Evolutionary conservation across 2,113 vertebrate genomes (phyloP), one percentile per base, ranked within the genome.

Genomic region (Xerus inauris): DNA sequence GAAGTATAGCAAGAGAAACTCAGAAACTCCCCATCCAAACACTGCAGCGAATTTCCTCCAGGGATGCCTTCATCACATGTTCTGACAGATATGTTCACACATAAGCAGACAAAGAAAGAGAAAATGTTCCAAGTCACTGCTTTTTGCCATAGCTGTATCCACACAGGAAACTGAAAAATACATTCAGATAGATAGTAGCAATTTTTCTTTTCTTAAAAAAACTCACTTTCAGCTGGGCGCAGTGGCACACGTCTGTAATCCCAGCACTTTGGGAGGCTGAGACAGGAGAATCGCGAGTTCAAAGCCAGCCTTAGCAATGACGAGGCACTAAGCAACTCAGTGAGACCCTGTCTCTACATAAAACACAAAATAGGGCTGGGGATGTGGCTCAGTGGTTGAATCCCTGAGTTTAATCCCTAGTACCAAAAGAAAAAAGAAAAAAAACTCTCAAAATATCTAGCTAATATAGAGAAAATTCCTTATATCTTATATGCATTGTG

Each of bases 171-270:
- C 40, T 40, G 51, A 57, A 94, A 87, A 75, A 65, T 59, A 79
- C 17, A 85, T 51, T 80, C 38, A 59, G 91, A 51, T 79, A 73
- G 38, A n/a, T 35, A 89, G 64, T 8, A 91, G 87, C 17, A 93
- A 51, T 69, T 54, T 96, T 82, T 72, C 62, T 87, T 77, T 87
- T 84, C 62, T 67, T 47, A 87, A 89, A 91, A 89, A 91, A 59
- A 94, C 2, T 24, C 35, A 86, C 24, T 86, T 96, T 91, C n/a
- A n/a, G n/a, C n/a, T n/a, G n/a, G n/a, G n/a, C n/a, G n/a, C n/a
- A n/a, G n/a, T n/a, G n/a, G n/a, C n/a, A n/a, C n/a, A n/a, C n/a
- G n/a, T n/a, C n/a, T n/a, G n/a, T n/a, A n/a, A n/a, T n/a, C n/a
- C n/a, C n/a, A n/a, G n/a, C n/a, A n/a, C n/a, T n/a, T n/a, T n/a